These are phyloP conservation scores for Eulemur rubriventer DNA, from an alignment of 2,797 vertebrate genomes.

Conservation along the genomic window DNA sequence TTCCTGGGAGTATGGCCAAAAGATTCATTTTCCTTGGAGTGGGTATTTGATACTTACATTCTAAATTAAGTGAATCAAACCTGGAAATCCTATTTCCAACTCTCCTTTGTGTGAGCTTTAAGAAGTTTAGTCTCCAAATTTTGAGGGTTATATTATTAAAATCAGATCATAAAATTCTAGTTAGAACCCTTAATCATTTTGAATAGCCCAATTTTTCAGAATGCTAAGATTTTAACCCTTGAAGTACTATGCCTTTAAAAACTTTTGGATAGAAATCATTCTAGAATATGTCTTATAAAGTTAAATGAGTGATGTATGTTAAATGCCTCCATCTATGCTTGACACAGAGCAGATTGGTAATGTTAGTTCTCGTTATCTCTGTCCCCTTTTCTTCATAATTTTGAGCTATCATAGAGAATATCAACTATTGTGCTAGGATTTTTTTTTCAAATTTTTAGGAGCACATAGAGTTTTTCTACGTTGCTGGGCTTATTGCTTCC, in stretches of 20 bases:
- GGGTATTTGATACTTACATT: background rate
- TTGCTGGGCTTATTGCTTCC: background rate
- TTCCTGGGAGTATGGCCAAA: background rate
- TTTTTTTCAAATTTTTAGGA: background rate
- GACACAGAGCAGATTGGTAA: background rate
- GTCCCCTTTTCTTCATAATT: background rate
- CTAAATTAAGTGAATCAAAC: conserved; percentile 18
- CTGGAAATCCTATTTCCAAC: background rate
- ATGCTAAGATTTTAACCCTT: background rate
- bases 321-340: background rate
- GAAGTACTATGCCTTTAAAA: background rate
- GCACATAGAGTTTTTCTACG: background rate
- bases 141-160: conserved; percentile 8
- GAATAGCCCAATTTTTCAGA: background rate
- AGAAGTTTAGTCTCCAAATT: background rate
- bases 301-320: background rate
- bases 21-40: background rate
- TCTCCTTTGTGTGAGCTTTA: background rate
- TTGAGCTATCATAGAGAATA: background rate
- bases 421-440: background rate
- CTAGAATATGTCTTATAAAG: background rate
- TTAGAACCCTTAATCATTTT: background rate
- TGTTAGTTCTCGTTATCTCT: background rate
- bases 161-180: background rate
- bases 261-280: background rate